Conservation (phyloP, 53 echinoderm and acorn worm genomes). For the Temnopleurus reevesii region DNA sequence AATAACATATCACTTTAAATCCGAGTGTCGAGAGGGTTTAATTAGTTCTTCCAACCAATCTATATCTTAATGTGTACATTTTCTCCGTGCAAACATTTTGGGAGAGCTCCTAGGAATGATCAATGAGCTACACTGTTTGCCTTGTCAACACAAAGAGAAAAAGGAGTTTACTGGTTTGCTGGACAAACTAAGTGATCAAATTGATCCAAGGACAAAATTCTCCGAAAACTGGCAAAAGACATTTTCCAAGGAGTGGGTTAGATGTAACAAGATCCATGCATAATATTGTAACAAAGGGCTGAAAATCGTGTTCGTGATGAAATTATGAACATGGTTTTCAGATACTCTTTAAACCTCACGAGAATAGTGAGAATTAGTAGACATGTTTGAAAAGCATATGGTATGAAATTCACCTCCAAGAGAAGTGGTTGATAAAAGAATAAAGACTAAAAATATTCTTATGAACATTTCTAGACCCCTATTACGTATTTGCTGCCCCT, state of each 20-base stretch:
- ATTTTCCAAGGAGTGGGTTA: not conserved
- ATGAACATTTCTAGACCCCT: too few relatives aligned
- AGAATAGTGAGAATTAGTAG: too few relatives aligned
- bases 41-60: slow-evolving; percentile 7
- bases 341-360: too few relatives aligned
- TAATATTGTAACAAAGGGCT: too few relatives aligned
- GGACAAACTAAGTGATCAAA: not conserved
- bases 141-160: not conserved
- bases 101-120: not conserved
- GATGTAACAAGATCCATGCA: not conserved
- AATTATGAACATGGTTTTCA: too few relatives aligned
- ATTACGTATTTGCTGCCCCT: too few relatives aligned
- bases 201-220: not conserved
- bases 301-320: too few relatives aligned
- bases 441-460: too few relatives aligned
- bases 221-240: not conserved
- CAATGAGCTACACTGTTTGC: slow-evolving; percentile 5
- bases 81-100: not conserved
- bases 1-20: too few relatives aligned
- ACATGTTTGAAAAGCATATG: too few relatives aligned
- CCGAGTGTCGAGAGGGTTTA: not conserved
- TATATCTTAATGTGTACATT: not conserved
- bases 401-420: too few relatives aligned
- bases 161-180: not conserved
- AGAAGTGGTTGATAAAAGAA: too few relatives aligned